Conservation (phyloP, 2,113 vertebrate genomes). For the Muntiacus reevesi region DNA sequence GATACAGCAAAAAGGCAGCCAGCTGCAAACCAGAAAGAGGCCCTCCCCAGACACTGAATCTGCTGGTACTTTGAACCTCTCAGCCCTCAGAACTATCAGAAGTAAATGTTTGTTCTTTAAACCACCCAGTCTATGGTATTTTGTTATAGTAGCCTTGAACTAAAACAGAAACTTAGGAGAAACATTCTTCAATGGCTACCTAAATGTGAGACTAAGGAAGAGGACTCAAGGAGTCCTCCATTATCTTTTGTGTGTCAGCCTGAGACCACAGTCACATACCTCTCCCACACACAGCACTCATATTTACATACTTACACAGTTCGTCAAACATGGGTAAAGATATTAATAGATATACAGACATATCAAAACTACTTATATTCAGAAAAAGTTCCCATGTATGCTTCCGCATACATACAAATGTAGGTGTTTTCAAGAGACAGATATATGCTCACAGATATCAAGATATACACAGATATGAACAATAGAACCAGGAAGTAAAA, state of each 20-base stretch:
- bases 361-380: neutral
- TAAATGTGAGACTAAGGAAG: neutral
- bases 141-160: neutral
- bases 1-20: neutral
- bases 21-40: neutral
- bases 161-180: neutral
- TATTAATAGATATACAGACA: neutral
- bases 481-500: neutral
- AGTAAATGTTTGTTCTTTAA: neutral
- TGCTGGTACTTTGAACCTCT: neutral
- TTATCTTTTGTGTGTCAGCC: neutral
- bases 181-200: neutral
- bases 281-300: neutral
- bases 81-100: neutral
- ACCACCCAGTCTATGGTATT: neutral
- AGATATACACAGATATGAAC: neutral
- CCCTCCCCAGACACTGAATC: neutral
- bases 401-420: neutral
- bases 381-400: slow-evolving; percentile 1
- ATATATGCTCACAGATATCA: neutral
- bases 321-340: neutral
- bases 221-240: neutral
- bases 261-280: neutral
- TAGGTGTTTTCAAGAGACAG: neutral
- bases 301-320: neutral